Base-by-base conservation (phyloP, 2,888 invertebrate genomes). In the Protonemura montana region DNA sequence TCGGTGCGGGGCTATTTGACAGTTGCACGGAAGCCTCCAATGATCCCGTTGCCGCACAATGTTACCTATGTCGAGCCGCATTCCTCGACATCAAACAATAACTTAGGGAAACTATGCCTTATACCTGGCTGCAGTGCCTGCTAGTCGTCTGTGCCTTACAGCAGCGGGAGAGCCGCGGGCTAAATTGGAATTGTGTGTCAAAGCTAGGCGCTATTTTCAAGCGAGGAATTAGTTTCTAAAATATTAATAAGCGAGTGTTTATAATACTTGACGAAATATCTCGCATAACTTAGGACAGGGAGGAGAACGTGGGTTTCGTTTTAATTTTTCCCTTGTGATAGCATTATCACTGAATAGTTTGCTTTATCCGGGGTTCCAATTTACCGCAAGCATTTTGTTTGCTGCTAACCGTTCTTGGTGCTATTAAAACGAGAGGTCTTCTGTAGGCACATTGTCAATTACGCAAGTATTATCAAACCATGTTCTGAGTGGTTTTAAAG, bases 11-110 rank as follows among this genome's bases (percentile, higher is more conserved):
- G 10, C 35, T 35, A 21, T 59, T 59, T 59, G 59, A 59, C 59
- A 59, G 59, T 13, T 21, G 59, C 59, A 59, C 59, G 59, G 59
- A 59, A 59, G 21, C 59, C n/a, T n/a, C n/a, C 59, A 13, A 13
- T 59, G 59, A 59, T 59, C 59, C 59, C 13, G 59, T 21, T 21
- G 59, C 35, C 59, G 59, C 59, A 59, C 59, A 35, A 35, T 35
- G 35, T 35, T 35, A 35, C 35, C 35, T 3, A 35, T 35, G 35
- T 3, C 10, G 35, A n/a, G 59, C 13, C 59, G 59, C 59, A 59
- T 59, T 59, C 59, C 59, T 59, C 59, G 59, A 59, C 59, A 59
- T 59, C 59, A 59, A 59, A 59, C 59, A 59, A 59, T 59, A 59
- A 59, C 59, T 59, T 59, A 13, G 59, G 16, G 59, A 13, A 59